Base-by-base conservation (phyloP, 2,888 invertebrate species). In the Agrotis ipsilon region DNA sequence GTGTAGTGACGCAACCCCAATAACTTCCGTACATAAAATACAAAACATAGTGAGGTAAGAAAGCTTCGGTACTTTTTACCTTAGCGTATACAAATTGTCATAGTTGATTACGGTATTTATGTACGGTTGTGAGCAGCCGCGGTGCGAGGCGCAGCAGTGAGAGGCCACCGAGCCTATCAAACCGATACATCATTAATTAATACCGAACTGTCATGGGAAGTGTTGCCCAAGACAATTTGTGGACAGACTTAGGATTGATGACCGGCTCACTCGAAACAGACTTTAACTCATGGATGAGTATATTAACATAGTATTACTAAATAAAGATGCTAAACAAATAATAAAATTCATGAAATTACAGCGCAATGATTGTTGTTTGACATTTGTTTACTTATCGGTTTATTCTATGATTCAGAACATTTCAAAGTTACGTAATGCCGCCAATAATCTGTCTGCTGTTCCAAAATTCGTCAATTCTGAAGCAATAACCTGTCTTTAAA, bases 131-230 rank as follows among this genome's bases (percentile, higher is more conserved):
- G 75, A 77, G 63, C 59, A 66, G 72, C 72, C 32, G 63, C 54
- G 61, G 61, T 27, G 64, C 49, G 62, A 48, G 55, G 46, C 60
- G 48, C 61, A 70, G 52, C 67, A 62, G 69, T 55, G 69, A 80
- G 84, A 81, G 82, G 86, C 83, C 79, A 85, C 73, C 81, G 87
- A 80, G 82, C 80, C 86, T 89, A 85, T 85, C 86, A 74, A 80
- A 81, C 72, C 88, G 79, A 91, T 92, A 87, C 88, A 91, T 91
- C 91, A 90, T 90, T 89, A 88, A 91, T 90, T 89, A 89, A 90
- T 89, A 91, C 88, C 86, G 86, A 87, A 88, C 89, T 91, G 90
- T 91, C 91, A 91, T 84, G 89, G 85, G 85, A 89, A 88, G 90
- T 86, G 90, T 91, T 89, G 86, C 86, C 76, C 82, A 87, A 90